Evolutionary conservation across 2,888 invertebrate species (phyloP).

Genomic region (Antheraea assamensis): DNA sequence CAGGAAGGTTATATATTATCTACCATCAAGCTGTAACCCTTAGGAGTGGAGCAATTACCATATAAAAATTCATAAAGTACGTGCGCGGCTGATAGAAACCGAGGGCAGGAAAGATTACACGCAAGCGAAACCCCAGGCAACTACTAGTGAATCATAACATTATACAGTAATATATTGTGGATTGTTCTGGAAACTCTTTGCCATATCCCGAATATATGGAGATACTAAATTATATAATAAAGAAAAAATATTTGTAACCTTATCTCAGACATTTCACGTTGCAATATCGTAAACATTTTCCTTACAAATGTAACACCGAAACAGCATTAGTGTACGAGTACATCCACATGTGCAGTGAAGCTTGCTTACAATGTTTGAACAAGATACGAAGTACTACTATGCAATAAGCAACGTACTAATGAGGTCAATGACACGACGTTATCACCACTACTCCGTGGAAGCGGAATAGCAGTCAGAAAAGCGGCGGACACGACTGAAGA

Average conservation of each 20-base stretch:
- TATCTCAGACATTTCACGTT: not conserved
- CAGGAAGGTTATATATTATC: no score
- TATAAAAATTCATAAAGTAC: no score
- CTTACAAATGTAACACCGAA: not conserved
- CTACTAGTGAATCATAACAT: not conserved
- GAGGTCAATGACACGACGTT: conserved; percentile 25
- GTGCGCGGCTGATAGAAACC: no score
- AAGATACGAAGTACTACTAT: conserved; percentile 16
- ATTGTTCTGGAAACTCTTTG: not conserved
- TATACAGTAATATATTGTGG: not conserved
- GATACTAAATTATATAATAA: not conserved
- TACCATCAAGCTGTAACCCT: no score
- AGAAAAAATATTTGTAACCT: not conserved
- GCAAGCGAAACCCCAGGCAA: no score
- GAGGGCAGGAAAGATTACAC: no score
- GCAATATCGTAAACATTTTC: not conserved
- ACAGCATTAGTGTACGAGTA: not conserved
- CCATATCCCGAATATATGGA: not conserved
- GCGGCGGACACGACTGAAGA: conserved; percentile 23
- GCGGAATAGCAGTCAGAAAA: conserved; percentile 19
- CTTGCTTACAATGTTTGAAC: conserved; percentile 17
- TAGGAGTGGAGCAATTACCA: no score
- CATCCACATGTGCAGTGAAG: conserved; percentile 22
- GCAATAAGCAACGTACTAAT: conserved; percentile 20
- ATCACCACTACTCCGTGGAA: conserved; percentile 26